These are phyloP conservation scores for Halocaridina rubra DNA, from an alignment of 2,888 invertebrate species.

Conservation along the genomic window DNA sequence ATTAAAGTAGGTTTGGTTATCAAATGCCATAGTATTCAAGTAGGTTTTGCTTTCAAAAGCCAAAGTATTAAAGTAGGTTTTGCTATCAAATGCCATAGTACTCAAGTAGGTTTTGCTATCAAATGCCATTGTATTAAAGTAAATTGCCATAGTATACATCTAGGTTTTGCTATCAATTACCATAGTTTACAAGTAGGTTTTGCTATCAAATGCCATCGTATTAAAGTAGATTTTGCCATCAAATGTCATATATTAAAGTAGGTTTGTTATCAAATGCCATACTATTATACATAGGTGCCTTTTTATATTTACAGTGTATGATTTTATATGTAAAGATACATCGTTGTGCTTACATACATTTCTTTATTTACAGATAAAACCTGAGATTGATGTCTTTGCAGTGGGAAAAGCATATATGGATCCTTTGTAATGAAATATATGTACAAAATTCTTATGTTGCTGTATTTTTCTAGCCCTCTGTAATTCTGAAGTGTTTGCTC, in stretches of 20 bases:
- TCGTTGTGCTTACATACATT: too few relatives aligned
- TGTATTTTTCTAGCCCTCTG: too few relatives aligned
- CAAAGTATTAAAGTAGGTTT: neutral
- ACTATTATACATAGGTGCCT: neutral
- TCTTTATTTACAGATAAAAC: slow-evolving; percentile 70
- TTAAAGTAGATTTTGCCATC: neutral
- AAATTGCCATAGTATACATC: too few relatives aligned
- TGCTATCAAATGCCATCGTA: neutral
- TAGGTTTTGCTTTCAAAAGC: neutral
- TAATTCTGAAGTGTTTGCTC: too few relatives aligned
- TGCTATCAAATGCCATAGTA: too few relatives aligned
- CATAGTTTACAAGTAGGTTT: neutral
- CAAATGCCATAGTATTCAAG: neutral
- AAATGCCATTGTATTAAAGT: neutral
- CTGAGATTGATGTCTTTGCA: slow-evolving; percentile 76
- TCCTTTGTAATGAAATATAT: slow-evolving; percentile 64
- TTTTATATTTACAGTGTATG: neutral
- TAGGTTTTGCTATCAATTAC: neutral
- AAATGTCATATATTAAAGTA: neutral
- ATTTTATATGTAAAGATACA: neutral
- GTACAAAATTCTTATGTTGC: neutral
- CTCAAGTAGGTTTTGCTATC: neutral
- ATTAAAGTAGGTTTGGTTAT: neutral
- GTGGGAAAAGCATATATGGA: slow-evolving; percentile 70
- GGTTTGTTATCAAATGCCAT: neutral